Evolutionary conservation across 2,797 vertebrate species (phyloP).

Genomic region (Coracias cyanogaster): DNA sequence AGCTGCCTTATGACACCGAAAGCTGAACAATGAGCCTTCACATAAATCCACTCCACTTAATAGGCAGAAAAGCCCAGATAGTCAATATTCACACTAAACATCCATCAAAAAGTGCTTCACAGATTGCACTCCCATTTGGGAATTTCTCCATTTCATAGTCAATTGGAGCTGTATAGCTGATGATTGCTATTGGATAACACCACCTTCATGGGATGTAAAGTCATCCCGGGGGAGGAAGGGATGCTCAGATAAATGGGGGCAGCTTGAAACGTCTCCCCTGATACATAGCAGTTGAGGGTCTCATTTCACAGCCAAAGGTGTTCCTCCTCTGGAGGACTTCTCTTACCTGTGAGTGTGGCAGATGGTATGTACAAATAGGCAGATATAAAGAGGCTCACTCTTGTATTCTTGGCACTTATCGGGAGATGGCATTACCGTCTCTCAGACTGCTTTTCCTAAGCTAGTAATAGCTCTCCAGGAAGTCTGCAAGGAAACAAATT

Average conservation of each 20-base stretch:
- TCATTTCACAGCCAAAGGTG: not conserved
- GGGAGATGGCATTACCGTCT: not conserved
- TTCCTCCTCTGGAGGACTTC: not conserved
- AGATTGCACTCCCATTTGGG: conserved; percentile 40
- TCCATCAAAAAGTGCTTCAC: conserved; percentile 42
- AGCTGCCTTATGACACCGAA: conserved; percentile 36
- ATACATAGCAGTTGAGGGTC: fast-evolving
- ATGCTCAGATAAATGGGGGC: not conserved
- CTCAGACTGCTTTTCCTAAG: not conserved
- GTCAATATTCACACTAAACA: conserved; percentile 68
- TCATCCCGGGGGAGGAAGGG: not conserved
- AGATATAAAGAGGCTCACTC: not conserved
- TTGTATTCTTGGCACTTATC: not conserved
- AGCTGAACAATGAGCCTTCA: conserved; percentile 47
- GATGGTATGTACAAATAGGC: fast-evolving
- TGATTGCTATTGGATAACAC: conserved; percentile 5
- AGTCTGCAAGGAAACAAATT: not conserved
- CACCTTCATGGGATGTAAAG: not conserved
- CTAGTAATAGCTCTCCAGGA: not conserved
- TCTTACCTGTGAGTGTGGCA: not conserved
- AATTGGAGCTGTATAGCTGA: not conserved
- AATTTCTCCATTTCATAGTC: conserved; percentile 32
- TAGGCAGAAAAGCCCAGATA: conserved; percentile 39
- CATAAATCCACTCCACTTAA: conserved; percentile 57
- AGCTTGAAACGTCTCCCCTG: not conserved